Evolutionary conservation across 2,888 invertebrate species (phyloP).

Genomic region (Hyalella azteca): DNA sequence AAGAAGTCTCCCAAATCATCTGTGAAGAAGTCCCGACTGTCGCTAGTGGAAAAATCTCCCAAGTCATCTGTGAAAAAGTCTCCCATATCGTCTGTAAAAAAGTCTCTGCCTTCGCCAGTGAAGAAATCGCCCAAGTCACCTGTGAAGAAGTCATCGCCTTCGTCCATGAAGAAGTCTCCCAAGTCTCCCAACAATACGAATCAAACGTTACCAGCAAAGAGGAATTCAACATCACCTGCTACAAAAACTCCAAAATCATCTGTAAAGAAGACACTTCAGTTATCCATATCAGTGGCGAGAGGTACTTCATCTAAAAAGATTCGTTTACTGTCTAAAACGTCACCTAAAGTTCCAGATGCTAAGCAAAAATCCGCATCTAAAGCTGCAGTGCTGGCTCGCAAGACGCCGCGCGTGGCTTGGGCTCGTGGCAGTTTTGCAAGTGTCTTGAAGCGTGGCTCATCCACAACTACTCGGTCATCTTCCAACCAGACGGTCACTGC

Average conservation of each 20-base stretch:
- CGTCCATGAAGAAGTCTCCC: not conserved
- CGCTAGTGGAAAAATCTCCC: not conserved
- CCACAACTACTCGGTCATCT: no score
- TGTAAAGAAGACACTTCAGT: not conserved
- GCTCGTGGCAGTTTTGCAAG: conserved; percentile 9
- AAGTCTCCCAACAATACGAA: conserved; percentile 1
- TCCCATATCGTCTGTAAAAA: not conserved
- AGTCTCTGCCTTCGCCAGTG: not conserved
- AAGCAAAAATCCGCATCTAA: not conserved
- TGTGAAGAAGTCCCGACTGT: not conserved
- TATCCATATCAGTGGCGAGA: not conserved
- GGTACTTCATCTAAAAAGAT: not conserved
- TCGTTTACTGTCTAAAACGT: not conserved
- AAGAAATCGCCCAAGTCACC: not conserved
- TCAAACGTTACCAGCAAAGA: not conserved
- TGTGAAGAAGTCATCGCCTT: not conserved
- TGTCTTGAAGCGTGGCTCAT: conserved; percentile 12
- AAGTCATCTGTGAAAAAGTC: not conserved
- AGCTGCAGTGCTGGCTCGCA: not conserved
- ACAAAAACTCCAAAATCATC: conserved; percentile 13
- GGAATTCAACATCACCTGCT: not conserved
- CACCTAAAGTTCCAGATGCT: no score
- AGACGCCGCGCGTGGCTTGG: not conserved
- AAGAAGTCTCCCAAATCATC: not conserved
- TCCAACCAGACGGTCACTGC: not conserved